A percentile compares a stretch with the other conserved stretches of the same genome.
Evolutionary conservation across 2,797 vertebrate genomes (phyloP).

Genomic region (Propithecus deckenii): DNA sequence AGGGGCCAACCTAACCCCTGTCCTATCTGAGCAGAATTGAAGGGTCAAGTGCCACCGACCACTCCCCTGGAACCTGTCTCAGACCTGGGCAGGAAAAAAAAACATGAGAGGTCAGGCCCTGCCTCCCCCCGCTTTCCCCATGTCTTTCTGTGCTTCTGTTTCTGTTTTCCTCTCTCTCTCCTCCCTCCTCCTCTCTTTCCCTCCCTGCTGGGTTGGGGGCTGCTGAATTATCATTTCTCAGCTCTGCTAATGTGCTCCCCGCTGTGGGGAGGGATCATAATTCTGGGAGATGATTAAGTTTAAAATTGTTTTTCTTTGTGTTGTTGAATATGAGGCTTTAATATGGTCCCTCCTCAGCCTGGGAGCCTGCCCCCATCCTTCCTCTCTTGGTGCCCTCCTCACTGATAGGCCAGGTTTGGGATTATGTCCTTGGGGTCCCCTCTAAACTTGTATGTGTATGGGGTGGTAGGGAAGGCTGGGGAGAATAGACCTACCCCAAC

Average conservation of each 20-base stretch:
- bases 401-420: not conserved
- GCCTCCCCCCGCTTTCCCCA: not conserved
- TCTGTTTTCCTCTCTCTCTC: conserved; percentile 39
- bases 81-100: not conserved
- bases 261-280: conserved; percentile 79
- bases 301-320: conserved; percentile 80
- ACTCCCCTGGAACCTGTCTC: not conserved
- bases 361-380: not conserved
- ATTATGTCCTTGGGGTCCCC: not conserved
- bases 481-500: not conserved
- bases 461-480: not conserved
- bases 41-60: not conserved
- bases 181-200: conserved; percentile 41
- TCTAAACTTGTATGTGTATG: not conserved
- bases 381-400: not conserved
- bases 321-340: conserved; percentile 77
- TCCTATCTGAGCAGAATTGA: not conserved
- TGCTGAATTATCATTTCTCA: conserved; percentile 81
- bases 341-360: conserved; percentile 58
- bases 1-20: not conserved
- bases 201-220: conserved; percentile 78
- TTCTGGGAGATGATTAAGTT: conserved; percentile 82
- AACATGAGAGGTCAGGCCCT: not conserved
- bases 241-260: conserved; percentile 80
- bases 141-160: not conserved